phyloP scores from a whole-genome alignment of 2,113 vertebrate species.

The Pithys albifrons region DNA sequence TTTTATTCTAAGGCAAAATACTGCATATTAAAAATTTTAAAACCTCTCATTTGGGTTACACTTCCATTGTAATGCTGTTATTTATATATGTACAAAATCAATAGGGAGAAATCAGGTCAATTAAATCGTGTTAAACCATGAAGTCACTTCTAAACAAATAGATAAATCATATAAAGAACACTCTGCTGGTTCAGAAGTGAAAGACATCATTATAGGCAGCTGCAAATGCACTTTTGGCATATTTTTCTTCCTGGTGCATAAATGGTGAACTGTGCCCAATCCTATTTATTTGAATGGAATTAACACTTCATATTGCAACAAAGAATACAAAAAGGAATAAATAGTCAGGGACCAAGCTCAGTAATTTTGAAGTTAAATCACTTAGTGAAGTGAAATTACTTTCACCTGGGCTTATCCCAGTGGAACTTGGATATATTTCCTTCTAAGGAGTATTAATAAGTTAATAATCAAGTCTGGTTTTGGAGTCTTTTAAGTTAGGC shows the following conservation, averaged over 20 bases:
- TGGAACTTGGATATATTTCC: neutral
- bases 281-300: neutral
- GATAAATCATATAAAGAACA: neutral
- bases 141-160: neutral
- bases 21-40: neutral
- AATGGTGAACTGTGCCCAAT: neutral
- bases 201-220: neutral
- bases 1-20: neutral
- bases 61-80: neutral
- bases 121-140: neutral
- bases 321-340: neutral
- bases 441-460: neutral
- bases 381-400: neutral
- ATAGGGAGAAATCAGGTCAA: neutral
- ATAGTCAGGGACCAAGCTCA: neutral
- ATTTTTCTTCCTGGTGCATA: neutral
- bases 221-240: neutral
- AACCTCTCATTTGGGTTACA: neutral
- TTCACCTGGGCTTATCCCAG: neutral
- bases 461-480: neutral
- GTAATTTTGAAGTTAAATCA: neutral
- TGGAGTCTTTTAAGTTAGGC: neutral
- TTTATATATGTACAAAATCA: neutral
- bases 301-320: neutral
- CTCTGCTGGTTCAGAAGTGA: neutral